Evolutionary conservation across 2,888 invertebrate species (phyloP), one percentile per base, ranked within the genome.

Genomic region (Mactromeris polynyma): DNA sequence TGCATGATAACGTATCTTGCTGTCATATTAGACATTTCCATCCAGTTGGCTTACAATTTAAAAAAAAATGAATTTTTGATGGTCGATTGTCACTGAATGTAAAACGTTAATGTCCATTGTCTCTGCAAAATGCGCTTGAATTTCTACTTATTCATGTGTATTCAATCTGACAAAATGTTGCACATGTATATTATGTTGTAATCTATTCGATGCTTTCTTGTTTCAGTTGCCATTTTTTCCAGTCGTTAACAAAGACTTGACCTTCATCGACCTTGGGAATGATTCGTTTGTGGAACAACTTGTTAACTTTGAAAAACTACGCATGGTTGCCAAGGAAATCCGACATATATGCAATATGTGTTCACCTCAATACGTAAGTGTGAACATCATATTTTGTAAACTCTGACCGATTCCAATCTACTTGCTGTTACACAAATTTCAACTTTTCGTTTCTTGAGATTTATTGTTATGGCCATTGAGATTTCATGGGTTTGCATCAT

Each of bases 311-410:
- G 99, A 99, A 97, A 99, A 99, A 96, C 97, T 99, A 89, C 97
- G 99, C 93, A 99, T 99, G 99, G 98, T 99, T 93, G 99, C 99
- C 83, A 99, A 99, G 97, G 99, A 99, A 97, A 98, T 97, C 42
- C 95, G 97, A 26, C 96, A 97, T 86, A 96, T 96, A 86, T 96
- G 96, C 90, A 99, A 99, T 96, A 99, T 99, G 98, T 99, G 99
- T 96, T 99, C 99, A 93, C 98, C 99, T 40, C 98, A 99, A 91
- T 97, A 97, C 94, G 97, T 97, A 94, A 96, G 96, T 95, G 14
- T n/a, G n/a, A 17, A 26, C 6, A 6, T 26, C 3, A 9, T 1
- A 26, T 26, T 26, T 64, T 21, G n/a, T 64, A 2, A 26, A 58
- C 9, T 64, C n/a, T n/a, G n/a, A 7, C 58, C 4, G 46, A 64